phyloP scores from a whole-genome alignment of 2,797 vertebrate genomes.

The Amphiprion clarkii region DNA sequence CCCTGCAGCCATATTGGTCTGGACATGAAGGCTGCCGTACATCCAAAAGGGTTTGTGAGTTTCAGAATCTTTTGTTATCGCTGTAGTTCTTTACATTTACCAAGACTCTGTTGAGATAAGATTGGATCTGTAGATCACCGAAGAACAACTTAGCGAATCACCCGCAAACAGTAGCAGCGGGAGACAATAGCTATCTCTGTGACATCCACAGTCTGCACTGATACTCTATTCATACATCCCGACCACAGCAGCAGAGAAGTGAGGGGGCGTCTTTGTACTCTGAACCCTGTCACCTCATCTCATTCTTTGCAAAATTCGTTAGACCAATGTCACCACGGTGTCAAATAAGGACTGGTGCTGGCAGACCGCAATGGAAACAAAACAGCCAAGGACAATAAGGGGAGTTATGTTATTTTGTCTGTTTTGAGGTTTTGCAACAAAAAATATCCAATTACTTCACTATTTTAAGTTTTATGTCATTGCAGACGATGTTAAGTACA shows the following conservation, averaged over 20 bases:
- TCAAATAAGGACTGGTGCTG: neutral
- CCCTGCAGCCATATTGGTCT: neutral
- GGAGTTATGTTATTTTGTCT: neutral
- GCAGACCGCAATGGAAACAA: neutral
- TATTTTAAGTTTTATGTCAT: neutral
- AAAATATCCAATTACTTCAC: too few relatives aligned
- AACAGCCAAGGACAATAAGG: neutral
- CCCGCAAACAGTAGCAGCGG: slow-evolving; percentile 61
- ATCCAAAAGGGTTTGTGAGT: neutral
- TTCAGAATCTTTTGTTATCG: slow-evolving; percentile 1
- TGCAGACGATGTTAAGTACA: neutral
- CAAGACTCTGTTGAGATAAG: slow-evolving; percentile 22
- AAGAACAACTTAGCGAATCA: slow-evolving; percentile 55
- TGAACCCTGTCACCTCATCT: slow-evolving; percentile 78
- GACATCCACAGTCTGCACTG: slow-evolving; percentile 70
- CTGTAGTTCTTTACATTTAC: neutral
- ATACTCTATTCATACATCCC: slow-evolving; percentile 78
- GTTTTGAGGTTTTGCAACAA: neutral
- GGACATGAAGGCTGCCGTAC: neutral
- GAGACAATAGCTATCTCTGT: slow-evolving; percentile 81
- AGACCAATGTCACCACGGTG: neutral
- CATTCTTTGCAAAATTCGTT: slow-evolving; percentile 52
- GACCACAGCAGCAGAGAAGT: slow-evolving; percentile 71
- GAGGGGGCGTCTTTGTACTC: slow-evolving; percentile 75
- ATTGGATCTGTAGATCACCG: slow-evolving; percentile 49